phyloP scores from a whole-genome alignment of 2,113 vertebrate species.

The Aix galericulata region DNA sequence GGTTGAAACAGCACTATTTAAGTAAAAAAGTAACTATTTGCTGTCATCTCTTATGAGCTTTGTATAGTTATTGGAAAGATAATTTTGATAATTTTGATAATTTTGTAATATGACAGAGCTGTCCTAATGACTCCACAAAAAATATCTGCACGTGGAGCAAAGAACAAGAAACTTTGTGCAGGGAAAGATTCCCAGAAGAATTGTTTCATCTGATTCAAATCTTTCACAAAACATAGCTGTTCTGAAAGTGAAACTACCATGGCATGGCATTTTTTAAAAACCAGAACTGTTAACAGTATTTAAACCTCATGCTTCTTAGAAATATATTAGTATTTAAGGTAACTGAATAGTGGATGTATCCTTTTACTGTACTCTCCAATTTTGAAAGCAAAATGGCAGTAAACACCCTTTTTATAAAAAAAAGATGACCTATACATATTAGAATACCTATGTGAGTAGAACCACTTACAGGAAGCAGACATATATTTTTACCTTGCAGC shows the following conservation, averaged over 20 bases:
- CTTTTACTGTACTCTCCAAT: neutral
- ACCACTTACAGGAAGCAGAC: neutral
- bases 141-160: neutral
- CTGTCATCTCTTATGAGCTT: neutral
- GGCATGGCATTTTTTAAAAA: neutral
- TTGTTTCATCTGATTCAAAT: neutral
- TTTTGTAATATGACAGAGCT: neutral
- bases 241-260: neutral
- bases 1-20: neutral
- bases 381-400: neutral
- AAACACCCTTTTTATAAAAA: neutral
- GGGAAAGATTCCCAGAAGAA: neutral
- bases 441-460: neutral
- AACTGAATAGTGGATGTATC: neutral
- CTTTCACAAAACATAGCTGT: neutral
- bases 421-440: neutral
- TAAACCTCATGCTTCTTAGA: neutral
- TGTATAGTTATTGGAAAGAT: constrained; percentile 11
- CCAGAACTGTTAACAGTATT: neutral
- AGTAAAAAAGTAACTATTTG: neutral
- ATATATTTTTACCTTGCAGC: neutral
- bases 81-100: neutral
- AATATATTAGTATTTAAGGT: neutral
- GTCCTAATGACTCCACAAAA: neutral
- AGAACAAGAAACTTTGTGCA: neutral